Percentiles rank a stretch among this genome's conserved stretches.
Evolutionary conservation across 2,113 vertebrate species (phyloP).

Genomic region (Panthera uncia): DNA sequence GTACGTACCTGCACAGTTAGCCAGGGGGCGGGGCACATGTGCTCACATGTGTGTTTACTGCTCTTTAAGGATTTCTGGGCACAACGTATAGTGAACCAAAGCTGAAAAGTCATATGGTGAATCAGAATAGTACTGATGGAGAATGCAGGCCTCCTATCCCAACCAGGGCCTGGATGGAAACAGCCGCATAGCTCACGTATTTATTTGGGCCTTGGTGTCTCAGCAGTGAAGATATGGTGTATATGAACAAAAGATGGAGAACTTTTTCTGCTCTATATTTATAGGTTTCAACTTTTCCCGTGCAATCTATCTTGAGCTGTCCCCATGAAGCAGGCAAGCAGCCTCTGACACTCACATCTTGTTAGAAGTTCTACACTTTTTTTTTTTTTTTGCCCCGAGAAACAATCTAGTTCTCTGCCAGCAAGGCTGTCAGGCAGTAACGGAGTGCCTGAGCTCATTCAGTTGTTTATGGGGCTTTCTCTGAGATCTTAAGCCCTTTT

Average conservation of each 20-base stretch:
- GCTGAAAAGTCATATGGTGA: not conserved
- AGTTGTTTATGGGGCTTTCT: not conserved
- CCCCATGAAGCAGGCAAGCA: not conserved
- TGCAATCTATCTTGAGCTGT: not conserved
- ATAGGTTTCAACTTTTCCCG: constrained; percentile 8
- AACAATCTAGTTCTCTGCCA: not conserved
- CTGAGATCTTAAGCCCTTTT: not conserved
- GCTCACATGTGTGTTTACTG: not conserved
- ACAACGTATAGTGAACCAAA: not conserved
- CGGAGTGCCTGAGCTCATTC: not conserved
- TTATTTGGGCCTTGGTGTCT: constrained; percentile 3
- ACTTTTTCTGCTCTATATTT: not conserved
- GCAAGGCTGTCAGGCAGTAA: not conserved
- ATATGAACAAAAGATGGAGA: constrained; percentile 41
- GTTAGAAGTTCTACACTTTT: not conserved
- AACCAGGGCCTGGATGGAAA: not conserved
- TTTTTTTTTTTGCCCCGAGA: not conserved
- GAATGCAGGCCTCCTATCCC: not conserved
- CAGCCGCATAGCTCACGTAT: not conserved
- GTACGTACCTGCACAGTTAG: fast-evolving
- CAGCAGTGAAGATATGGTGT: not conserved
- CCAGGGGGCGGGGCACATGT: not conserved
- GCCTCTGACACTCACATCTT: not conserved
- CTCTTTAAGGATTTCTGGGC: not conserved
- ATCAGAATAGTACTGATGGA: not conserved